Conservation (phyloP, 2,888 invertebrate species). For the Meloe dianella region DNA sequence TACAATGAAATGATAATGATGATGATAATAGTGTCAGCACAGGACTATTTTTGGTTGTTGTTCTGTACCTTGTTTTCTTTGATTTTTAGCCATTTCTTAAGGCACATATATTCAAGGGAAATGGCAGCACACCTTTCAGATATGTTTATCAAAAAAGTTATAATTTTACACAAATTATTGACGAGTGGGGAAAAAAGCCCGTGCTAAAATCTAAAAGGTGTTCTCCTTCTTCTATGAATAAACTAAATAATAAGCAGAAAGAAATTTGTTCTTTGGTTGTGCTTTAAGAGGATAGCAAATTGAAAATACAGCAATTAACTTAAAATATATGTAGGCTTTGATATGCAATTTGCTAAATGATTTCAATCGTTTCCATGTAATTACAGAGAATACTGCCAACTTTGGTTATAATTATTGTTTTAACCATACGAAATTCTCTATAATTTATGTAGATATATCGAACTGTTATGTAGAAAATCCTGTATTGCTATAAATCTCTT, state of each 20-base stretch:
- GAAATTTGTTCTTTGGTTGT: neutral
- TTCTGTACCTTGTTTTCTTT: neutral
- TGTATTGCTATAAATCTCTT: neutral
- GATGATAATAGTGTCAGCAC: neutral
- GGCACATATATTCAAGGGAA: neutral
- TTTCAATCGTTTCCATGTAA: neutral
- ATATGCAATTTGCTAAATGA: neutral
- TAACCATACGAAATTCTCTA: neutral
- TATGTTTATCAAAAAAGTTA: neutral
- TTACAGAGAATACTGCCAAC: neutral
- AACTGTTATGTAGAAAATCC: neutral
- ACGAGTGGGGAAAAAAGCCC: neutral
- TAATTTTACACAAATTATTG: neutral
- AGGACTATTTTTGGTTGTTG: neutral
- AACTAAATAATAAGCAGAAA: neutral
- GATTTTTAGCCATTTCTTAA: conserved; percentile 2
- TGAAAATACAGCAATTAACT: too few relatives aligned
- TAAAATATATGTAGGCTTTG: too few relatives aligned
- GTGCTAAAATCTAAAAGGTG: neutral
- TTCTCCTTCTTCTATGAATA: neutral
- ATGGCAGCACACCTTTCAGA: neutral
- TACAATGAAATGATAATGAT: neutral
- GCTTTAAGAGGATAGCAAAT: neutral
- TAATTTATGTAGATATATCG: neutral
- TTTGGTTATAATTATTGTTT: conserved; percentile 1